phyloP scores from a whole-genome alignment of 2,888 invertebrate genomes.

The Diadegma fenestrale region DNA sequence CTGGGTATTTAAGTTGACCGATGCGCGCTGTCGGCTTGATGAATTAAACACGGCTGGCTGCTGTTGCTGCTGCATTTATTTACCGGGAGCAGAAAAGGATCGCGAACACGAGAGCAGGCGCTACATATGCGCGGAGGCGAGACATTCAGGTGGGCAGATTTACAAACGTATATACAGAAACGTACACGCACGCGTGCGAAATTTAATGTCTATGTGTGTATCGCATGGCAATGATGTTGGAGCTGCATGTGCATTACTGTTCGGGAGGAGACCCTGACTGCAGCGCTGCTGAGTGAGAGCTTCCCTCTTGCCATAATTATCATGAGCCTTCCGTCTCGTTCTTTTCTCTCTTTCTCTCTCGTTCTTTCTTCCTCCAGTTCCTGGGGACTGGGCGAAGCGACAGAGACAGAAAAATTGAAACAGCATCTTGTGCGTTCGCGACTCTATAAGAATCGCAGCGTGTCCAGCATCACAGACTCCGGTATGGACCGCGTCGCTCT shows the following conservation, averaged over 20 bases:
- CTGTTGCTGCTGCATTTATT: slow-evolving; percentile 71
- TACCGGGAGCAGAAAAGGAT: slow-evolving; percentile 65
- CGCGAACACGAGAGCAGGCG: slow-evolving; percentile 33
- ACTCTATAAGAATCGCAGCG: slow-evolving; percentile 7
- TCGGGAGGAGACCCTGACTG: slow-evolving; percentile 60
- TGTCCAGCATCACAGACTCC: slow-evolving; percentile 14
- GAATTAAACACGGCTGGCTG: slow-evolving; percentile 77
- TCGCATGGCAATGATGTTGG: slow-evolving; percentile 26
- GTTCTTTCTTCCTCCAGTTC: not conserved
- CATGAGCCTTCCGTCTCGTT: slow-evolving; percentile 32
- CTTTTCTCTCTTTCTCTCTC: slow-evolving; percentile 9
- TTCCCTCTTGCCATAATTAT: slow-evolving; percentile 65
- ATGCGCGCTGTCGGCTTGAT: slow-evolving; percentile 78
- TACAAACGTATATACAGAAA: slow-evolving; percentile 53
- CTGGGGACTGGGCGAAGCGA: not conserved
- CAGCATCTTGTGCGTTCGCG: slow-evolving; percentile 35
- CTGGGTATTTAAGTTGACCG: slow-evolving; percentile 78
- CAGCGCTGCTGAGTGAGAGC: slow-evolving; percentile 66
- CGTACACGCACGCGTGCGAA: not conserved
- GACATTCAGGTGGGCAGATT: slow-evolving; percentile 67
- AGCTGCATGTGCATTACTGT: slow-evolving; percentile 64
- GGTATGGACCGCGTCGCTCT: slow-evolving; percentile 49
- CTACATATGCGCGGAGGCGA: slow-evolving; percentile 62
- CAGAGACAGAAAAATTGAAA: slow-evolving; percentile 8
- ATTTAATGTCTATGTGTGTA: not conserved